Conservation (phyloP, 1,140 invertebrate genomes). For the Zaprionus africanus region DNA sequence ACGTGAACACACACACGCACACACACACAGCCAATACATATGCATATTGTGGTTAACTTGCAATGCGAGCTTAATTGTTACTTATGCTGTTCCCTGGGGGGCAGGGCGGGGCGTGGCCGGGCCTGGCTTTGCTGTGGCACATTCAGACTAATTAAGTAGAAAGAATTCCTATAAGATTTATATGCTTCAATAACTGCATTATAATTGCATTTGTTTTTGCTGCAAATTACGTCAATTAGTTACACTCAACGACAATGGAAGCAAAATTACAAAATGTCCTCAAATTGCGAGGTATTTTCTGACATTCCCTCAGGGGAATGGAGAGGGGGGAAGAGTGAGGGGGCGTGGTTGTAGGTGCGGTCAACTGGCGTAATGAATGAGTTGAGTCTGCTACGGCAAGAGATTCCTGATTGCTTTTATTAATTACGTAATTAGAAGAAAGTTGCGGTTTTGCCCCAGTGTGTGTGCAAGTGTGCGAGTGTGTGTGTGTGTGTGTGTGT, state of each 20-base stretch:
- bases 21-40: conserved; percentile 16
- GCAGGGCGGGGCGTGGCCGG: background rate
- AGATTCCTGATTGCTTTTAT: conserved; percentile 1
- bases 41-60: conserved; percentile 49
- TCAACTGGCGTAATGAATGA: conserved; percentile 11
- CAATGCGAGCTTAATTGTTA: conserved; percentile 71
- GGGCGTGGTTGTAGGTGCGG: background rate
- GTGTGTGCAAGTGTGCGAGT: background rate
- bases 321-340: no score
- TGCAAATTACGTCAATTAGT: conserved; percentile 74
- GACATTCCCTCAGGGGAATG: background rate
- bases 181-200: conserved; percentile 59
- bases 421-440: background rate
- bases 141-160: conserved; percentile 82
- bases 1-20: conserved; percentile 6
- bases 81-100: conserved; percentile 53
- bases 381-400: background rate
- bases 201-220: conserved; percentile 48
- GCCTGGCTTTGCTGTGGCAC: conserved; percentile 27
- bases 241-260: conserved; percentile 61
- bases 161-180: conserved; percentile 75
- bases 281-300: conserved; percentile 32
- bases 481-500: background rate
- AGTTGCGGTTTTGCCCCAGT: background rate
- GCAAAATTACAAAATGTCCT: conserved; percentile 42